Conservation (phyloP, 2,888 invertebrate genomes). For the Nephrotoma flavescens region DNA sequence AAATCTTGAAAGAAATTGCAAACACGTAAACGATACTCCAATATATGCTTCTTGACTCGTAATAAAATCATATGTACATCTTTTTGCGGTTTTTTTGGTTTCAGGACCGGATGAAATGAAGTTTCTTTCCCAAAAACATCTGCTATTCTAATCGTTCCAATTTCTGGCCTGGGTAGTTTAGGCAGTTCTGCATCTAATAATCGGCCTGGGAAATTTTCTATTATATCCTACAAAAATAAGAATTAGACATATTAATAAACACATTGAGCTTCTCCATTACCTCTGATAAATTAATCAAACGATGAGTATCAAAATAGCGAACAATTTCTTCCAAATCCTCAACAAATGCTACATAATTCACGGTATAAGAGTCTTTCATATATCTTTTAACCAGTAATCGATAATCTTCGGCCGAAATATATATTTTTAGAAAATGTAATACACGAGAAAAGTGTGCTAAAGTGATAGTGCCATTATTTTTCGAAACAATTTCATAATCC, state of each 20-base stretch:
- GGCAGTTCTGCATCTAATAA: constrained; percentile 53
- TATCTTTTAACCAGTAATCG: constrained; percentile 57
- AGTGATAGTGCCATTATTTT: constrained; percentile 60
- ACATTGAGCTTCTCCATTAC: constrained; percentile 32
- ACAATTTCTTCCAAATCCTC: constrained; percentile 50
- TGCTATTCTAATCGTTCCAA: constrained; percentile 37
- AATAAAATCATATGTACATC: constrained; percentile 41
- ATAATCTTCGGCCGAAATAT: constrained; percentile 56
- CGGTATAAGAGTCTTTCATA: constrained; percentile 57
- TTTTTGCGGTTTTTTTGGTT: constrained; percentile 34
- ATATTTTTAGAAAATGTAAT: constrained; percentile 52
- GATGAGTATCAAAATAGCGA: constrained; percentile 39
- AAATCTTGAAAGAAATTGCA: constrained; percentile 58
- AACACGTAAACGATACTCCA: constrained; percentile 47
- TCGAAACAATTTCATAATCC: constrained; percentile 37
- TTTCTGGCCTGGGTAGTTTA: constrained; percentile 50
- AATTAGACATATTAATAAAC: constrained; percentile 1
- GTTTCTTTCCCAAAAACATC: constrained; percentile 37
- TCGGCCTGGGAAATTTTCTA: constrained; percentile 44
- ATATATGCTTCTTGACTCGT: constrained; percentile 50
- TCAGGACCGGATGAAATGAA: constrained; percentile 44
- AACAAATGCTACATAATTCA: constrained; percentile 65
- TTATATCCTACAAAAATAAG: constrained; percentile 31
- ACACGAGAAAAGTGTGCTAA: constrained; percentile 63
- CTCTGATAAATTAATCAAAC: constrained; percentile 33